A percentile compares a stretch with the other conserved stretches of the same genome.
phyloP scores from a whole-genome alignment of 2,888 invertebrate species.

The Mesorhabditis spiculigera region DNA sequence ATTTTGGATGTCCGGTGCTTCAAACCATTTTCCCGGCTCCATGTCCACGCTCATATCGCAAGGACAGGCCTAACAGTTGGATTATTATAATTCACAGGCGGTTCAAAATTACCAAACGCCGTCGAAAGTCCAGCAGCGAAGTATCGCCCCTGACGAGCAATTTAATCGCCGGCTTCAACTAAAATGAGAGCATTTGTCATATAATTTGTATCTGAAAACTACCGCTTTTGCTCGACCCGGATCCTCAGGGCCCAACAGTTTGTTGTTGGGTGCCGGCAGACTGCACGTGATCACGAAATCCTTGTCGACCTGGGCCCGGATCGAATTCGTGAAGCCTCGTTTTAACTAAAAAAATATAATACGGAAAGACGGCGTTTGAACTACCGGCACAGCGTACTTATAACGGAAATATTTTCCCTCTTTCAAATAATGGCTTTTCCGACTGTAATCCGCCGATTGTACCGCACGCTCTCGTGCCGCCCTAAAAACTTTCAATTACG shows the following conservation, averaged over 20 bases:
- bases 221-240: constrained; percentile 9
- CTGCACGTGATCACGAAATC: constrained; percentile 13
- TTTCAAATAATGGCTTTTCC: background rate
- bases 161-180: constrained; percentile 22
- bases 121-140: constrained; percentile 20
- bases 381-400: constrained; percentile 2
- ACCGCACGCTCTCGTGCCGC: background rate
- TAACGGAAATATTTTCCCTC: constrained; percentile 1
- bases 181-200: background rate
- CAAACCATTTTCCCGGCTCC: constrained; percentile 28
- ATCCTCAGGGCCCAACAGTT: constrained; percentile 13
- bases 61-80: constrained; percentile 22
- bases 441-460: constrained; percentile 4
- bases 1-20: constrained; percentile 16
- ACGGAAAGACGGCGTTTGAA: background rate
- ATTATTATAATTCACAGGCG: background rate
- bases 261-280: constrained; percentile 13
- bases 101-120: constrained; percentile 21
- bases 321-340: constrained; percentile 9
- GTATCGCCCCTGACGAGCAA: constrained; percentile 32
- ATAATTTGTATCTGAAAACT: background rate
- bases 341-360: constrained; percentile 13
- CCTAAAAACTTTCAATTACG: background rate
- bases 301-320: constrained; percentile 8
- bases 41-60: constrained; percentile 29